phyloP scores from a whole-genome alignment of 2,113 vertebrate species.

The Campylomormyrus numenius region DNA sequence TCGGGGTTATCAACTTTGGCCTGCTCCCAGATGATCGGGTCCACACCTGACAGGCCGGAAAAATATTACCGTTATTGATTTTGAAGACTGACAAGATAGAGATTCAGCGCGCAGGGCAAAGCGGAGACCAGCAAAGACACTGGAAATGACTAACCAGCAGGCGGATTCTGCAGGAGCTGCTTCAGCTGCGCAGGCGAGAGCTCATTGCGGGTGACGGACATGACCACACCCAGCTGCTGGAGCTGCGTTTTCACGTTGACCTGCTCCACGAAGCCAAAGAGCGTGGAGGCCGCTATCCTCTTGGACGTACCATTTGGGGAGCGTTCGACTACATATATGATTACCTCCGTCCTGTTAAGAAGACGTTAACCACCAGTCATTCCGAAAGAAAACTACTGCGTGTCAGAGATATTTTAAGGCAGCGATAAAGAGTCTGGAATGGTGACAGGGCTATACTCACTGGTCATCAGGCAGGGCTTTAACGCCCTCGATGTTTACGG shows the following conservation, averaged over 20 bases:
- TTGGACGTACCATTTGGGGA: constrained; percentile 88
- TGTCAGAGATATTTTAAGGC: neutral
- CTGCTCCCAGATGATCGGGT: constrained; percentile 97
- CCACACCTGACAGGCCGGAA: constrained; percentile 69
- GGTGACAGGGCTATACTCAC: constrained; percentile 57
- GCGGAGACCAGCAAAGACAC: neutral
- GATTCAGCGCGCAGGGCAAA: neutral
- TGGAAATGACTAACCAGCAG: constrained; percentile 65
- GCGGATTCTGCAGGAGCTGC: constrained; percentile 86
- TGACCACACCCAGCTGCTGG: constrained; percentile 78
- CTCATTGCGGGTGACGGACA: constrained; percentile 79
- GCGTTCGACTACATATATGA: constrained; percentile 88
- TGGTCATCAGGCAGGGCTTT: constrained; percentile 86
- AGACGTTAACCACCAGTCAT: neutral
- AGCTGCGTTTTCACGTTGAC: constrained; percentile 73
- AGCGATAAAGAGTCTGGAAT: neutral
- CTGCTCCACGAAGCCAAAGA: constrained; percentile 79
- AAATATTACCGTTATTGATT: neutral
- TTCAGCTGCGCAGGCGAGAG: constrained; percentile 85
- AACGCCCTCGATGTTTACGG: constrained; percentile 88
- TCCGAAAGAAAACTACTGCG: neutral
- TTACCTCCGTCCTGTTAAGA: constrained; percentile 80
- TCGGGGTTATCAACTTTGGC: constrained; percentile 97
- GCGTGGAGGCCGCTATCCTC: constrained; percentile 75
- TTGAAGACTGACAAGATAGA: neutral